Conservation (phyloP, 2,888 invertebrate species). For the Euzetes globulus region DNA sequence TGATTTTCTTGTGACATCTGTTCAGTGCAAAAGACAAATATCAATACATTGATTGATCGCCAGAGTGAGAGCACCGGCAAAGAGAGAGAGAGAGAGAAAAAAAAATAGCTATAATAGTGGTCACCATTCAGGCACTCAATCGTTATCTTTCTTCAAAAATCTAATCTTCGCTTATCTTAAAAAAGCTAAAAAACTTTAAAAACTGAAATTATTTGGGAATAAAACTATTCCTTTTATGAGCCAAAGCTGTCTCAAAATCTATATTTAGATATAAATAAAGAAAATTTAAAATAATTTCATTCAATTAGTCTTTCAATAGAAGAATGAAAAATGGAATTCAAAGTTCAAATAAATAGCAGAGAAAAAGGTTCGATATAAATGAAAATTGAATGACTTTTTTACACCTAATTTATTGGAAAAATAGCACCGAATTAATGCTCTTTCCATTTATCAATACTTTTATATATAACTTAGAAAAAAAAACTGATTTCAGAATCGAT, state of each 20-base stretch:
- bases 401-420: neutral
- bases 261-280: neutral
- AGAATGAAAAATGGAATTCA: neutral
- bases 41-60: neutral
- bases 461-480: neutral
- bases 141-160: neutral
- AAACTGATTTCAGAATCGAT: neutral
- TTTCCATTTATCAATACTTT: neutral
- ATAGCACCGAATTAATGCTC: neutral
- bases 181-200: neutral
- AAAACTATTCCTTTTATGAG: neutral
- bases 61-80: neutral
- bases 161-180: neutral
- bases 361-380: neutral
- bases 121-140: slow-evolving; percentile 19
- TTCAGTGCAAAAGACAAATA: neutral
- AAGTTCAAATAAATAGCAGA: neutral
- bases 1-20: neutral
- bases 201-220: neutral
- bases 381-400: neutral
- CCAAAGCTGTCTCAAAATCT: neutral
- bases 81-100: too few species aligned
- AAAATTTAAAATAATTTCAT: neutral
- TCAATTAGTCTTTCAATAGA: neutral
- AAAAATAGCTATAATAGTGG: neutral